Evolutionary conservation across 2,113 vertebrate genomes (phyloP), one percentile per base, ranked within the genome.

Genomic region (Scomber scombrus): DNA sequence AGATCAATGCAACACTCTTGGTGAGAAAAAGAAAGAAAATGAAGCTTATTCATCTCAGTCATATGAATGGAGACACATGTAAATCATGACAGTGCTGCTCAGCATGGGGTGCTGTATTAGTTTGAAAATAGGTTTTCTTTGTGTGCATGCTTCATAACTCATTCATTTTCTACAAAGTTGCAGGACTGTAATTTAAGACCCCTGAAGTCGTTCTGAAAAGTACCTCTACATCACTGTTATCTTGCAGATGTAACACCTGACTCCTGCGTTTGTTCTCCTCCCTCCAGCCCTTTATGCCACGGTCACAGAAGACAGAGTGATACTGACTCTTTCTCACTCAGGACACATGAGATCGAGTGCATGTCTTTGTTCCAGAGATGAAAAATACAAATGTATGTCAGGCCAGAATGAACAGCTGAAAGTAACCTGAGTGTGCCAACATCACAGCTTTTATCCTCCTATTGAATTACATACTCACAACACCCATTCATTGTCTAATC

Each of bases 351-450:
- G 72, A 89, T 72, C 16, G 46, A 74, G 66, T 8, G 3, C 19
- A 3, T 7, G 16, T 80, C 86, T 87, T 88, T 86, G 80, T 93
- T 85, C 78, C 6, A 0, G 63, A 54, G 64, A 86, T 89, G 70
- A 91, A 81, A 84, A 79, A 87, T 80, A 74, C 49, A 82, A 84
- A 66, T 71, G 21, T 51, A 49, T 34, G 62, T 68, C 54, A 65
- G 73, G 46, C 21, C 54, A 65, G 21, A 80, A 73, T 63, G 78
- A 82, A 66, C 29, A 63, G 57, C 69, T 73, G 49, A 80, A 85
- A 58, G 63, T 77, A 60, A 84, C 19, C n/a, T 2, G 45, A 77
- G 68, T 31, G 3, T 51, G 23, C 18, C 56, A 43, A 14, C 61
- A 47, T 62, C 76, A 9, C 67, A 26, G 45, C 78, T 74, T 81